Percentiles rank a stretch among this genome's conserved stretches.
phyloP scores from a whole-genome alignment of 2,113 vertebrate genomes.

The Chaetura pelagica region DNA sequence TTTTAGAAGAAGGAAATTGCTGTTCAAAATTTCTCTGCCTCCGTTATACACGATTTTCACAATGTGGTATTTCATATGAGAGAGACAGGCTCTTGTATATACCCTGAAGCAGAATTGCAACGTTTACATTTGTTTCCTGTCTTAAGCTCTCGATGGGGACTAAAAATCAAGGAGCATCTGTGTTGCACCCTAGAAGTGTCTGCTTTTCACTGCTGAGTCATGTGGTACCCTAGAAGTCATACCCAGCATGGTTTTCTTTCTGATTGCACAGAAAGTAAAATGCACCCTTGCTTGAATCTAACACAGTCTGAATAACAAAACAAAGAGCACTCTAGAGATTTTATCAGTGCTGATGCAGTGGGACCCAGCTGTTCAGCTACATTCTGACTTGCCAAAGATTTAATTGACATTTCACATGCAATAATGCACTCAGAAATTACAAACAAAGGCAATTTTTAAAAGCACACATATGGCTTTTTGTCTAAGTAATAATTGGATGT shows the following conservation, averaged over 20 bases:
- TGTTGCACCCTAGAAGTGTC: neutral
- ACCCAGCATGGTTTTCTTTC: neutral
- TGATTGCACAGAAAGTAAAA: neutral
- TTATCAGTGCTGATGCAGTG: neutral
- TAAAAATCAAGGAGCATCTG: neutral
- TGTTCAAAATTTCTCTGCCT: neutral
- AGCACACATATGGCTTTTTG: neutral
- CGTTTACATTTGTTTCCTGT: conserved; percentile 13
- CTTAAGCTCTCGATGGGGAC: neutral
- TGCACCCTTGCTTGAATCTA: neutral
- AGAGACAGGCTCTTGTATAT: neutral
- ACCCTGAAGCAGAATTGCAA: conserved; percentile 1
- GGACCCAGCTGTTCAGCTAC: conserved; percentile 43
- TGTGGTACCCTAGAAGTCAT: neutral
- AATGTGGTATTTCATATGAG: neutral
- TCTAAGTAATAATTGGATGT: neutral
- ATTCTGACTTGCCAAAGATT: conserved; percentile 12
- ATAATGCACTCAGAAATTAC: neutral
- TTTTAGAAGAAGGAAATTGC: neutral
- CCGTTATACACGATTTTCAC: neutral
- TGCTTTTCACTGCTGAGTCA: neutral
- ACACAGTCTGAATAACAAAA: neutral
- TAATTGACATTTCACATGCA: neutral
- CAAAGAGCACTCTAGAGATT: conserved; percentile 11
- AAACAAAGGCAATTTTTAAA: conserved; percentile 17